Evolutionary conservation across 2,113 vertebrate genomes (phyloP), one percentile per base, ranked within the genome.

Genomic region (Crotalus tigris): DNA sequence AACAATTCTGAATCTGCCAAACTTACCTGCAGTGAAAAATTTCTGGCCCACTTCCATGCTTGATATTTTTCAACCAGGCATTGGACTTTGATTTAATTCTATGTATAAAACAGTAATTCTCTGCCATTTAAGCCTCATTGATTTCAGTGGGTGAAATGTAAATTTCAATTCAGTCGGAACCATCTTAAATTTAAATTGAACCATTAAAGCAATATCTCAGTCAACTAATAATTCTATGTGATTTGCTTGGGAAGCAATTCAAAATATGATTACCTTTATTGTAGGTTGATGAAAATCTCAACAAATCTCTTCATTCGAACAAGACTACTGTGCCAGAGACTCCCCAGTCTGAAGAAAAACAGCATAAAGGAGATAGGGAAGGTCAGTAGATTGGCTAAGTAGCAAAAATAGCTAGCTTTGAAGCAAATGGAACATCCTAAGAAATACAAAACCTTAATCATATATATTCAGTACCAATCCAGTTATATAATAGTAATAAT

Each of bases 211-310:
- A 24, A 7, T 15, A 24, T 1, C 59, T 0, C 0, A 69, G 17
- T 54, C 0, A 0, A 89, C 91, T 91, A 90, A 69, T 90, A 23
- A 55, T 21, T 21, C 39, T 12, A 33, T 24, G 46, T 53, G 69
- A 29, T 64, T 85, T 51, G 2, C 1, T 13, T 19, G 55, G 24
- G 0, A 0, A 0, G 3, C 11, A 39, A 33, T n/a, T 69, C 29
- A 64, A 94, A 92, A 85, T 3, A 21, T 7, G 0, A 92, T 85
- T 92, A 24, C 81, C 94, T 93, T 95, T 93, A 55, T 93, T 89
- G 0, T 92, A 98, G 97, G 90, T 87, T 54, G 59, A 92, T 29
- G 94, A 94, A 49, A 94, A 90, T 0, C 26, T 29, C 0, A 85
- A 1, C 13, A 96, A 93, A 75, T 90, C 94, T 0, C 95, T 92